Conservation (phyloP, 2,888 invertebrate species). For the Agriopis marginaria region DNA sequence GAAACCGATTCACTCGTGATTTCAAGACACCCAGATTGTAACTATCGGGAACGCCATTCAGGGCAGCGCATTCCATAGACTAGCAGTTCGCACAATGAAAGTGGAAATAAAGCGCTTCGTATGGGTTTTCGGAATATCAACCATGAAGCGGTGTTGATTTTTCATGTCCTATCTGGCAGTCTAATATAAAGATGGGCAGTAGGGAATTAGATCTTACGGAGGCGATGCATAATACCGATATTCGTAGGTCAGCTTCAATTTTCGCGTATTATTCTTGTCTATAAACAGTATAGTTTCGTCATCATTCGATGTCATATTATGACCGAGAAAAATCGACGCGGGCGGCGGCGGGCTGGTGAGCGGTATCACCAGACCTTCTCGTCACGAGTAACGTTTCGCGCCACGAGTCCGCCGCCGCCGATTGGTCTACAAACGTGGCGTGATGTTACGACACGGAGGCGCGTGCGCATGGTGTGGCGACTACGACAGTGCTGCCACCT, state of each 20-base stretch:
- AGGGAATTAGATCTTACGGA: no score
- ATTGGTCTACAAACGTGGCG: constrained; percentile 77
- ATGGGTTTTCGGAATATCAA: no score
- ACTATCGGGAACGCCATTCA: no score
- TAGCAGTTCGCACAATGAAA: no score
- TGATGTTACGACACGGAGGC: constrained; percentile 65
- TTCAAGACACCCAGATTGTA: no score
- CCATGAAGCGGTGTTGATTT: no score
- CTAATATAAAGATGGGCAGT: no score
- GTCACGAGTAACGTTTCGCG: constrained; percentile 58
- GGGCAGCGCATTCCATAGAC: no score
- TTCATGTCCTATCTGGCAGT: no score
- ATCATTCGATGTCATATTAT: constrained; percentile 44
- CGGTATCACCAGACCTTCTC: constrained; percentile 20
- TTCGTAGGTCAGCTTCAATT: constrained; percentile 49
- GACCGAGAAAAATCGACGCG: constrained; percentile 52
- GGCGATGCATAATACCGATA: background rate
- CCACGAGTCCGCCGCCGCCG: constrained; percentile 59
- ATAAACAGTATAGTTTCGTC: constrained; percentile 52
- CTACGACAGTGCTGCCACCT: constrained; percentile 72
- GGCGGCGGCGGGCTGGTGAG: constrained; percentile 31
- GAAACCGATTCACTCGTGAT: no score
- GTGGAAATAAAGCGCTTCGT: no score
- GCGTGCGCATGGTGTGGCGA: constrained; percentile 49
- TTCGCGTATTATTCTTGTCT: constrained; percentile 10